Evolutionary conservation across 2,113 vertebrate genomes (phyloP), one percentile per base, ranked within the genome.

Genomic region (Festucalex cinctus): DNA sequence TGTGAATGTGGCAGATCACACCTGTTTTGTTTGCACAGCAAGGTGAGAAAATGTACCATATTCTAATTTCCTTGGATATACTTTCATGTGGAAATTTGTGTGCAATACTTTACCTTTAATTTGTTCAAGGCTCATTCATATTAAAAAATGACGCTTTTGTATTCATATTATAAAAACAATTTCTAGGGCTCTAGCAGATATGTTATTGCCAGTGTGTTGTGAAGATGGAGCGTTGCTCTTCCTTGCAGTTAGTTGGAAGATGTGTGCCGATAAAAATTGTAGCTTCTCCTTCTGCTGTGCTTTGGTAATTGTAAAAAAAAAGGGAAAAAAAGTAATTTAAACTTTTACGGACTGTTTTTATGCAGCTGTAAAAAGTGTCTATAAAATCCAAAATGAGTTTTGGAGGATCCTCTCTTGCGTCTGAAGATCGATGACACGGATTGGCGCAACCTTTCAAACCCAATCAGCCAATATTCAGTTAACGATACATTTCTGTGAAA

Each of bases 1-100:
- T 79, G 83, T 84, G 83, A 83, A 74, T 80, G 71, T 77, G 73
- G 70, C 66, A 75, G 78, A 79, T 82, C 75, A 73, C 76, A 85
- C 70, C 69, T 85, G 74, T 65, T 37, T 17, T 74, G 65, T 68
- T 63, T 64, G 70, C 72, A 51, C 68, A 65, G 46, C 12, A 51
- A 60, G 56, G 13, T 24, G 41, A 9, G 13, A 10, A 20, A 24
- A 24, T 9, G 66, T 49, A 13, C 5, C 26, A 17, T 57, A 32
- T 57, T 17, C 2, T 32, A 57, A 35, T 16, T 57, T 37, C 5
- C 39, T 26, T 17, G 56, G 68, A 13, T 26, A 9, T 6, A 9
- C 9, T 39, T 36, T 1, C 5, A 49, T 65, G 0, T 5, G 6
- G 4, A 63, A 44, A 5, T 48, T 37, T 61, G 12, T 19, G 1